Percentiles rank a stretch among this genome's conserved stretches.
These are phyloP conservation scores for Lacerta bilineata DNA, from an alignment of 2,797 vertebrate genomes.

Conservation along the genomic window DNA sequence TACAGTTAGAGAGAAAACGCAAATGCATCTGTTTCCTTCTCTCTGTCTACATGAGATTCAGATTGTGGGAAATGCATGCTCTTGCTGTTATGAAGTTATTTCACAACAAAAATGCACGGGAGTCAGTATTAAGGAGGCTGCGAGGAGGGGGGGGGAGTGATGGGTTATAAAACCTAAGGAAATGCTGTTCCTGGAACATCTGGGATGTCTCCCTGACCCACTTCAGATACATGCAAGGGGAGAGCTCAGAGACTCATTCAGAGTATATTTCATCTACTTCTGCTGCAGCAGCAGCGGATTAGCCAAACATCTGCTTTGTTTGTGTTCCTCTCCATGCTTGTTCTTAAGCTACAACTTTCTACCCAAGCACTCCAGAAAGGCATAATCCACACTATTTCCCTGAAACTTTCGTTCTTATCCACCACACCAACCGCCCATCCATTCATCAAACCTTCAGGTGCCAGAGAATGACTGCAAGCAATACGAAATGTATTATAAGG, in stretches of 20 bases:
- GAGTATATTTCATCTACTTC: neutral
- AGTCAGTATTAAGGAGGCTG: neutral
- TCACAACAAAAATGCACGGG: neutral
- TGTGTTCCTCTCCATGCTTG: neutral
- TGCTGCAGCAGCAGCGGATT: neutral
- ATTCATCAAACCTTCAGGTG: neutral
- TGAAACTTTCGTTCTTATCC: neutral
- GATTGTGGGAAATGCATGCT: neutral
- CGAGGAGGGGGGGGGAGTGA: neutral
- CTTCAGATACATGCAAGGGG: constrained; percentile 8
- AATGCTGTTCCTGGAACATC: constrained; percentile 7
- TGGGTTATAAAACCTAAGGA: neutral
- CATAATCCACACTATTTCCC: neutral
- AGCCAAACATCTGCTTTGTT: constrained; percentile 11
- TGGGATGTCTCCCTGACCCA: neutral
- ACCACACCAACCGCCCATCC: neutral
- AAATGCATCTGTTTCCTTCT: neutral
- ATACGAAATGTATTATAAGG: neutral
- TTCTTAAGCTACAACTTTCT: neutral
- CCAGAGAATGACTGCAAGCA: neutral
- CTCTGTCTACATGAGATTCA: neutral
- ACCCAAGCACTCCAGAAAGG: neutral
- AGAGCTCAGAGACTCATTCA: constrained; percentile 1
- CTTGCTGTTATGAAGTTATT: neutral
- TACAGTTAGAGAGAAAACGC: neutral